Base-by-base conservation (phyloP, 2,797 vertebrate genomes). In the Cephalopachus bancanus region DNA sequence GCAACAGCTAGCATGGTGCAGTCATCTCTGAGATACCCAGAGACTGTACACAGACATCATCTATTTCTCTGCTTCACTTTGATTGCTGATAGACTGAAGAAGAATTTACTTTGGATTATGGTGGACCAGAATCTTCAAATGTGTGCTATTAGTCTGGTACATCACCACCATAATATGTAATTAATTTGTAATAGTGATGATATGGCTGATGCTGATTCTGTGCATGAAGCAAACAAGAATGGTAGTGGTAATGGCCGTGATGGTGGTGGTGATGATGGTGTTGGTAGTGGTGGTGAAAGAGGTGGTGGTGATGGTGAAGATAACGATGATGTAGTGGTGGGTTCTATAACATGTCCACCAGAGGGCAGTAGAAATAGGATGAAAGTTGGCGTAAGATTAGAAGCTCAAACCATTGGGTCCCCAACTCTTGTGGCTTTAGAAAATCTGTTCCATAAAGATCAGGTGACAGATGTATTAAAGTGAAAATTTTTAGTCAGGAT, bases 91-190 rank as follows among this genome's bases (percentile, higher is more conserved):
- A 96, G n/a, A 79, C 15, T 62, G 69, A 51, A 85, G 76, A 89
- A 88, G 80, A 81, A 87, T 91, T 79, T 91, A 80, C 71, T 85
- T 86, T 44, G 33, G 28, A 78, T 96, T 78, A 92, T 78, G 26
- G 51, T 74, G 57, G 7, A 67, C 62, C 10, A 72, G 64, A 64
- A 24, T 64, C 49, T 83, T 64, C 15, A 64, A 62, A 55, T 72
- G 49, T 65, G 37, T 83, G 30, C 62, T 90, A 44, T 79, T 91
- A 74, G 71, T 20, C 55, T 89, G 62, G 17, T 22, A 30, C 80
- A 33, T 67, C 44, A n/a, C 44, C 71, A 92, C 83, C 57, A 64
- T 75, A 57, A 81, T 44, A 60, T 57, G 15, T 33, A 60, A 60
- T 51, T 90, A 76, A 71, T 51, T 59, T 69, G 83, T 84, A 71